Base-by-base conservation (phyloP, 2,888 invertebrate species). In the Phyto melanocephala region DNA sequence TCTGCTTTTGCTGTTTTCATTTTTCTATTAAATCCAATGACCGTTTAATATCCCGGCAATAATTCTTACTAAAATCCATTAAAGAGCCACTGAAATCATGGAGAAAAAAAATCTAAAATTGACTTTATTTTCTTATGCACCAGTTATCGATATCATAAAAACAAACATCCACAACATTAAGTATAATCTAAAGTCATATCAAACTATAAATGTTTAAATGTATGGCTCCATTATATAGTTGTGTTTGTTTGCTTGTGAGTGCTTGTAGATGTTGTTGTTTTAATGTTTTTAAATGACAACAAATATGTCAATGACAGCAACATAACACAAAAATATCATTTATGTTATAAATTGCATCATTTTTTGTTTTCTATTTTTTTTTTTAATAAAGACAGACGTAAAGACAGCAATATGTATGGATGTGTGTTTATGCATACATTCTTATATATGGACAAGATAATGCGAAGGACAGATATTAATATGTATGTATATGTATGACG, bases 251-350 rank as follows among this genome's bases (percentile, higher is more conserved):
- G 15, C 5, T 15, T 22, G 33, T 20, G 28, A 5, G 28, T 42
- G 17, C 35, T n/a, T 33, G 47, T 47, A 45, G 35, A 33, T 37
- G 47, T 28, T 71, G 56, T 77, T 77, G 78, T 67, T 72, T 88
- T 87, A 85, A 87, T 88, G 87, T 87, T 87, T 88, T 86, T 85
- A 87, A 88, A 88, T 89, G 88, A 88, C 86, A 86, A 85, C 86
- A 87, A 87, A 89, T 89, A 88, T 88, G 87, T 89, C 88, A 89
- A 85, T 88, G 88, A 87, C 80, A 75, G 75, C 45, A 68, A 37
- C 80, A 70, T 42, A 82, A 62, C 72, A 79, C 67, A 79, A 79
- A 79, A 75, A 82, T 79, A 79, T 79, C 75, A 82, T 82, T 79
- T 79, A 35, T 75, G 82, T 79, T 79, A 82, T 82, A 82, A 82